A percentile compares a stretch with the other conserved stretches of the same genome.
Evolutionary conservation across 2,797 vertebrate genomes (phyloP).

Genomic region (Cossypha caffra): DNA sequence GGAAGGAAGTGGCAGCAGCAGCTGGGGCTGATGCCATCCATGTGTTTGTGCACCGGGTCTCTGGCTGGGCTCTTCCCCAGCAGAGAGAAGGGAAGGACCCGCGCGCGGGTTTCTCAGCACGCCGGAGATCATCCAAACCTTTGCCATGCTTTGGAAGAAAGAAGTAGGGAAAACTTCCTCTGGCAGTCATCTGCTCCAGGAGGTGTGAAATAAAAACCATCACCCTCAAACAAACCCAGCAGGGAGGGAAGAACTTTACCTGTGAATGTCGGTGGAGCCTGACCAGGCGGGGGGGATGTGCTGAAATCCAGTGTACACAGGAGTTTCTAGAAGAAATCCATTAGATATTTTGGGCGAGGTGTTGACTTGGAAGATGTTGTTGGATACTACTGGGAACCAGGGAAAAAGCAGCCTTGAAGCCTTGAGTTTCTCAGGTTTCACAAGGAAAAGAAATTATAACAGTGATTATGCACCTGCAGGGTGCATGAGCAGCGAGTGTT

Average conservation of each 20-base stretch:
- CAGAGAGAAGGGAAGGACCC: background rate
- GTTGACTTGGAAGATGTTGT: background rate
- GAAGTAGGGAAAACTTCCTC: background rate
- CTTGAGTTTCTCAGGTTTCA: too few species aligned
- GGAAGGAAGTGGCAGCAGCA: background rate
- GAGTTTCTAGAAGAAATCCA: background rate
- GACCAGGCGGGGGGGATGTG: too few species aligned
- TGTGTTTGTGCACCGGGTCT: background rate
- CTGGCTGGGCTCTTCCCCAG: background rate
- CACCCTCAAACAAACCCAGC: too few species aligned
- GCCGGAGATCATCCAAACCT: fast-evolving
- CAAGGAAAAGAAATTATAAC: too few species aligned
- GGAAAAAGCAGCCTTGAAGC: too few species aligned
- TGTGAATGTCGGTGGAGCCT: background rate
- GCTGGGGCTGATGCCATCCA: background rate
- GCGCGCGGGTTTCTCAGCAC: fast-evolving
- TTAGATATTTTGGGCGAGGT: background rate
- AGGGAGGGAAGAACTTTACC: background rate
- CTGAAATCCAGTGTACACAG: background rate
- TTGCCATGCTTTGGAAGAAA: background rate
- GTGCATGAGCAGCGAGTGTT: too few species aligned
- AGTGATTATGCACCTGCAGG: too few species aligned
- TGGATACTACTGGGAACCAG: too few species aligned
- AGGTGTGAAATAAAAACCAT: background rate
- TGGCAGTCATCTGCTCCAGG: background rate